Evolutionary conservation across 2,797 vertebrate genomes (phyloP).

Genomic region (Pangasius larnaudii): DNA sequence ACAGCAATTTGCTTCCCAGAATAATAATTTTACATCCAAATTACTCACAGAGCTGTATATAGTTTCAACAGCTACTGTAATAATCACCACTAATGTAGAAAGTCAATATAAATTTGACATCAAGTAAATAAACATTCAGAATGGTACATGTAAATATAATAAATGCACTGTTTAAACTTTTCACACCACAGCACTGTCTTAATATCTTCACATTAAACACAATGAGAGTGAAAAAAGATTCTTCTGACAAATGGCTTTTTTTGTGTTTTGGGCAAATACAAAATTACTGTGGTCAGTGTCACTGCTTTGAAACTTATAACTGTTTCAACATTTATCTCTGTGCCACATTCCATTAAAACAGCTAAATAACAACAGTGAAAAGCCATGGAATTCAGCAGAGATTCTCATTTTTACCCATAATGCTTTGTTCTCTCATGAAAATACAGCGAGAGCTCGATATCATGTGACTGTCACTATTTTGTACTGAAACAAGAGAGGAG

Average conservation of each 20-base stretch:
- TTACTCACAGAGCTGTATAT: constrained; percentile 2
- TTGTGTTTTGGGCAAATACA: neutral
- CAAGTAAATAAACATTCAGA: neutral
- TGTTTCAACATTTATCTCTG: too few species aligned
- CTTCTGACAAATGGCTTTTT: neutral
- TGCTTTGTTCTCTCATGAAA: neutral
- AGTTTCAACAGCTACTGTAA: neutral
- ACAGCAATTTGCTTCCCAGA: neutral
- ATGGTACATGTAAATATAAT: neutral
- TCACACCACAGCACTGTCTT: neutral
- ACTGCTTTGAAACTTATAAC: too few species aligned
- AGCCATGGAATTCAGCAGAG: neutral
- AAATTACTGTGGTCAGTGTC: neutral
- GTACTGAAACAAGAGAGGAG: neutral
- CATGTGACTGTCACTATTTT: neutral
- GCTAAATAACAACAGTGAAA: neutral
- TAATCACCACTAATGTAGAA: neutral
- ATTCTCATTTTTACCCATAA: neutral
- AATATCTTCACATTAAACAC: neutral
- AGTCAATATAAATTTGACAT: neutral
- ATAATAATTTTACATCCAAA: constrained; percentile 1
- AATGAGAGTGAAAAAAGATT: neutral
- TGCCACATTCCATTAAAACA: neutral
- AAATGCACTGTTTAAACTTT: neutral
- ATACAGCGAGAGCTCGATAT: neutral